Evolutionary conservation across 2,797 vertebrate genomes (phyloP), one percentile per base, ranked within the genome.

Genomic region (Myripristis jacobus): DNA sequence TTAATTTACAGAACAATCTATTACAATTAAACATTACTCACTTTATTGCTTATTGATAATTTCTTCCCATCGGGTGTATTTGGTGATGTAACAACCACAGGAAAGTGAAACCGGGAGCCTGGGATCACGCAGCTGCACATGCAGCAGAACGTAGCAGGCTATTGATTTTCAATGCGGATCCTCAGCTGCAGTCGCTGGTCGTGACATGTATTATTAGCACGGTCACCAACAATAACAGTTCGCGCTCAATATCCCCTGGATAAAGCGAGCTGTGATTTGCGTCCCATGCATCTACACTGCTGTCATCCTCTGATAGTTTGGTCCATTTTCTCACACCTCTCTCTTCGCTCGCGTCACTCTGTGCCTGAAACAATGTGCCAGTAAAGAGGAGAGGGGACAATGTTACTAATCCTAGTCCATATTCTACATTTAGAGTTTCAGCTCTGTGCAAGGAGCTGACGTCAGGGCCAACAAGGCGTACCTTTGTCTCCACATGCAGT

Each of bases 91-190:
- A 90, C 82, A 73, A 1, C 11, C 21, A 55, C 4, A 58, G 80
- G 48, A 68, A 38, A 53, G 46, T 57, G 38, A 72, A 44, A 24
- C 27, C 56, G 48, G 27, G 31, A 48, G 54, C 55, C 62, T 55
- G 71, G 51, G 65, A 62, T 61, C 70, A 52, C 7, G n/a, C 62
- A 19, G 66, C 15, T 50, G 65, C 83, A 84, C 85, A 79, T 83
- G 81, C 77, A 62, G 7, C 56, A 80, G 31, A 84, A 78, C 63
- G 77, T 79, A 77, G 66, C 64, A 56, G 18, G 47, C 16, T 24
- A 88, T 90, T 70, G 90, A 93, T 93, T 85, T 73, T 86, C 89
- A 78, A 83, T 88, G 51, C 2, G 8, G 47, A 79, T 76, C 61
- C 69, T 82, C 47, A 47, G 64, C 72, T 59, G 48, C 66, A 56